Evolutionary conservation across 2,888 invertebrate species (phyloP), one percentile per base, ranked within the genome.

Genomic region (Selenia dentaria): DNA sequence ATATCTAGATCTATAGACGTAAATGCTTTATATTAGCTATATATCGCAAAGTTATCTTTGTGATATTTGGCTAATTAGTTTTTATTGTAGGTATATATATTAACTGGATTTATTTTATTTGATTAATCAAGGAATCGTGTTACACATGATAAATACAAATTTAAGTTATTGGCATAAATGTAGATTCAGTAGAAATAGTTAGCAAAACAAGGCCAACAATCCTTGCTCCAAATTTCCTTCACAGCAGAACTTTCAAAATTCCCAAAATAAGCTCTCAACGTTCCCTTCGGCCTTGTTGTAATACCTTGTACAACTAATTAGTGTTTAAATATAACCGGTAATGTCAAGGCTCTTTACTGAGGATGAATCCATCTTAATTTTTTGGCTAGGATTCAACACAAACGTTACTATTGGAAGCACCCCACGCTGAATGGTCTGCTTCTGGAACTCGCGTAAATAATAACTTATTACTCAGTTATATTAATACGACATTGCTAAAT

Each of bases 381-480:
- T 33, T 54, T 58, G 58, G 58, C 58, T 42, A 4, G 6, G 42
- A 41, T 61, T 67, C 67, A 60, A 59, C 58, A 55, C 65, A 68
- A 58, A 66, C 57, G 61, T 43, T 42, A 20, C 25, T 20, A 2
- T 44, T 54, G 41, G 44, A 4, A 5, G 35, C 18, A 28, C 34
- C 67, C 70, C 66, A 67, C 70, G 70, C 70, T 24, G 44, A 50
- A 67, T 76, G 75, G 73, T 75, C 53, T 61, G 54, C 49, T 69
- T 72, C 70, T 74, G 70, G 70, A 74, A 60, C 58, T 9, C n/a
- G 11, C 8, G 9, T 31, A 29, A n/a, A 18, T 5, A 11, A 13
- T 27, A 20, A 12, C 5, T 22, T 22, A 22, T 22, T 22, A 22
- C 22, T 22, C 8, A 6, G 22, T 22, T 16, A 2, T 16, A 16